Evolutionary conservation across 1,140 invertebrate genomes (phyloP).

Genomic region (Ericerus pela): DNA sequence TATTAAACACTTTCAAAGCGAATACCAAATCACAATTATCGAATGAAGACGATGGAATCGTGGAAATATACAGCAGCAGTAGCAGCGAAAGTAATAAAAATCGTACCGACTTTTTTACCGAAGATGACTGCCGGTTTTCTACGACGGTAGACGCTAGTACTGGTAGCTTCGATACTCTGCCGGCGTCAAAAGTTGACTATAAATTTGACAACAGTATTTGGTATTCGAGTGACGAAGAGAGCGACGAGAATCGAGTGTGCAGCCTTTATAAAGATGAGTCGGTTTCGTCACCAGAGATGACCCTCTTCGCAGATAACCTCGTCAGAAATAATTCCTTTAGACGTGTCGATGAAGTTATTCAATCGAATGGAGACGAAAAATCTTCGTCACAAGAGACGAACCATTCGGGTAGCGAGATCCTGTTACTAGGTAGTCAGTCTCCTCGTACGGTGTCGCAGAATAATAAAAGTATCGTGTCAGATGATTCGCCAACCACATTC

Average conservation of each 20-base stretch:
- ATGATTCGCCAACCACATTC: neutral
- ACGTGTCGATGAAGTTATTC: neutral
- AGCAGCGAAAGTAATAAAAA: too few species aligned
- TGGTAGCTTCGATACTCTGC: neutral
- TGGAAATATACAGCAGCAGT: too few species aligned
- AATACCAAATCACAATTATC: neutral
- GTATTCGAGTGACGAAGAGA: neutral
- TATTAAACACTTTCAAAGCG: too few species aligned
- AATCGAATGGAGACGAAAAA: neutral
- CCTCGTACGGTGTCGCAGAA: neutral
- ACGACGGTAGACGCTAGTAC: neutral
- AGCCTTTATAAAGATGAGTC: neutral
- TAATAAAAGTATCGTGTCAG: neutral
- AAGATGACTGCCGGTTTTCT: neutral
- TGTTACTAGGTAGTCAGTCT: neutral
- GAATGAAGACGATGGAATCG: too few species aligned
- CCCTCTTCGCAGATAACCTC: neutral
- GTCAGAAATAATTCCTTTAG: neutral
- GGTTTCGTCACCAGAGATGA: neutral
- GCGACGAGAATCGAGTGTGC: neutral
- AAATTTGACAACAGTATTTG: neutral
- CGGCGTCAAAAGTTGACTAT: too few species aligned
- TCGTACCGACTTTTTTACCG: too few species aligned
- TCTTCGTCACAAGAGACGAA: neutral
- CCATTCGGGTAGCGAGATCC: neutral